Conservation (phyloP, 2,113 vertebrate species). For the Centropus unirufus region DNA sequence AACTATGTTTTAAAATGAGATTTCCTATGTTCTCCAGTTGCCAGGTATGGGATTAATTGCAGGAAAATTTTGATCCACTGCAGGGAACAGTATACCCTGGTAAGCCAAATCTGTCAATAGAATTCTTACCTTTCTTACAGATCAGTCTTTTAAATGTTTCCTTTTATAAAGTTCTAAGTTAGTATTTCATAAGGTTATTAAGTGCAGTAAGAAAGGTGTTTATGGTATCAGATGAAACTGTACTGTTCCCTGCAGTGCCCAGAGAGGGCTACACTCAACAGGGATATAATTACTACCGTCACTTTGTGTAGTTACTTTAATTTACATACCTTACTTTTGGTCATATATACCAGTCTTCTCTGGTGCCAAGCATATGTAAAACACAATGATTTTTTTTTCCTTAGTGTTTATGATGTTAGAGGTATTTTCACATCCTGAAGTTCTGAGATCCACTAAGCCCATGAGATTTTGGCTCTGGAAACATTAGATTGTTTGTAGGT, state of each 20-base stretch:
- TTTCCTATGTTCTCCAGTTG: not conserved
- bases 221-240: not conserved
- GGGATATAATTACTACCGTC: not conserved
- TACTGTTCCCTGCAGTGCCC: not conserved
- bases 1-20: not conserved
- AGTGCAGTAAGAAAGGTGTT: not conserved
- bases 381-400: not conserved
- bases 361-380: not conserved
- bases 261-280: not conserved
- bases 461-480: not conserved
- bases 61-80: not conserved
- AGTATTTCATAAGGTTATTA: not conserved
- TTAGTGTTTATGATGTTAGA: not conserved
- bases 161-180: not conserved
- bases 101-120: not conserved
- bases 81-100: not conserved
- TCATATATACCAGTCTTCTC: not conserved
- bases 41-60: not conserved
- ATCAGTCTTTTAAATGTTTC: not conserved
- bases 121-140: not conserved
- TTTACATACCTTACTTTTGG: not conserved
- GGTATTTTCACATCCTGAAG: not conserved
- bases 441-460: not conserved
- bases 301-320: not conserved
- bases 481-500: not conserved